Percentiles rank a stretch among this genome's conserved stretches.
Conservation (phyloP, 2,888 invertebrate species). For the Harpagoxenus sublaevis region DNA sequence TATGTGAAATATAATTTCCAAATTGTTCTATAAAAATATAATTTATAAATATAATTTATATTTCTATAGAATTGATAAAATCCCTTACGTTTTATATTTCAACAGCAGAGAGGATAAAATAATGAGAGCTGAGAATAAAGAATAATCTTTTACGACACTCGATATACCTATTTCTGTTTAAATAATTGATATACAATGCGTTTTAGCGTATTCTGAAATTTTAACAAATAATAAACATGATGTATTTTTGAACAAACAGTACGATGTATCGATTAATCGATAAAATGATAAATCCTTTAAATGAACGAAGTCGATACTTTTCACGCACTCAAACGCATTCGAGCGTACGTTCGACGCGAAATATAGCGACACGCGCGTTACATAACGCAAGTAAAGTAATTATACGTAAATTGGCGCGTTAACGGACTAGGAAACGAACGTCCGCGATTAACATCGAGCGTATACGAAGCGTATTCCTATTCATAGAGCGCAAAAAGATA, state of each 20-base stretch:
- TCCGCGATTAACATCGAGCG: background rate
- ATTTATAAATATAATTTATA: background rate
- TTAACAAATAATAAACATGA: background rate
- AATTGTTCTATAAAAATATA: no score
- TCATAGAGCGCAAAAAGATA: background rate
- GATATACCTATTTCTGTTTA: background rate
- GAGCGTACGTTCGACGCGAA: background rate
- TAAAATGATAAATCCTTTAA: background rate
- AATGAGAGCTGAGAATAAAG: background rate
- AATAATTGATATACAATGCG: background rate
- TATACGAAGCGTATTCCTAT: background rate
- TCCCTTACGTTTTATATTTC: background rate
- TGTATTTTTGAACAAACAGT: background rate
- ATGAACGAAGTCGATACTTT: background rate
- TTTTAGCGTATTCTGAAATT: background rate
- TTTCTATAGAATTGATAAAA: background rate
- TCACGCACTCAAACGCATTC: background rate
- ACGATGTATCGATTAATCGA: background rate
- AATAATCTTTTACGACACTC: background rate
- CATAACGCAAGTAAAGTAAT: conserved; percentile 15
- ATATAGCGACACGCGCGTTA: background rate
- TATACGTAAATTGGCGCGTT: background rate
- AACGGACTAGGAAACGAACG: background rate
- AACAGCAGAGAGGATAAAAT: background rate
- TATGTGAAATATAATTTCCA: no score